phyloP scores from a whole-genome alignment of 2,113 vertebrate species.

The Centropristis striata region DNA sequence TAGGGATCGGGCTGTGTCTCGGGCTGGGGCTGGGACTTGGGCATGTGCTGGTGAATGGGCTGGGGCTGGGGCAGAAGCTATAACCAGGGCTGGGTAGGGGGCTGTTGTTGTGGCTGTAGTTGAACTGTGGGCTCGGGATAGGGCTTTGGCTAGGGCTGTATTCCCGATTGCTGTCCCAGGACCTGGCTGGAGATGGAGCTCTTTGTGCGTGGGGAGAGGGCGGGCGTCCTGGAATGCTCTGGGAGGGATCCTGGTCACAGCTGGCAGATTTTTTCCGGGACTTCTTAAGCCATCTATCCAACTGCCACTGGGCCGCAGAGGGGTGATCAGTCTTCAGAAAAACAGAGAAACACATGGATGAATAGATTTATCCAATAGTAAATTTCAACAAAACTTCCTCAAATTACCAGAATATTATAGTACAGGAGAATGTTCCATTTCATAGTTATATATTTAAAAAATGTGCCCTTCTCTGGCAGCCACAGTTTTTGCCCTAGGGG shows the following conservation, averaged over 20 bases:
- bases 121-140: slow-evolving; percentile 83
- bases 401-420: too few relatives aligned
- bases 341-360: slow-evolving; percentile 11
- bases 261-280: slow-evolving; percentile 87
- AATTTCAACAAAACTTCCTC: too few relatives aligned
- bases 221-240: slow-evolving; percentile 45
- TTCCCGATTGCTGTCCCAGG: slow-evolving; percentile 80
- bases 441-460: too few relatives aligned
- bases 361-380: too few relatives aligned
- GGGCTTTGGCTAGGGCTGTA: slow-evolving; percentile 80
- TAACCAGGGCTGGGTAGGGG: slow-evolving; percentile 83
- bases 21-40: slow-evolving; percentile 71
- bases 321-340: slow-evolving; percentile 85
- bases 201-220: slow-evolving; percentile 72
- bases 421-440: too few relatives aligned
- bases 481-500: too few relatives aligned
- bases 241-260: slow-evolving; percentile 83
- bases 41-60: slow-evolving; percentile 72
- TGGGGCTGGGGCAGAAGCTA: slow-evolving; percentile 85
- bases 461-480: too few relatives aligned
- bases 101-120: slow-evolving; percentile 85
- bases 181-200: slow-evolving; percentile 81
- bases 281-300: slow-evolving; percentile 97
- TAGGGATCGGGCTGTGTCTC: slow-evolving; percentile 56
- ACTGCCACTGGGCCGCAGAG: slow-evolving; percentile 94